Evolutionary conservation across 2,888 invertebrate genomes (phyloP).

Genomic region (Anorthoa munda): DNA sequence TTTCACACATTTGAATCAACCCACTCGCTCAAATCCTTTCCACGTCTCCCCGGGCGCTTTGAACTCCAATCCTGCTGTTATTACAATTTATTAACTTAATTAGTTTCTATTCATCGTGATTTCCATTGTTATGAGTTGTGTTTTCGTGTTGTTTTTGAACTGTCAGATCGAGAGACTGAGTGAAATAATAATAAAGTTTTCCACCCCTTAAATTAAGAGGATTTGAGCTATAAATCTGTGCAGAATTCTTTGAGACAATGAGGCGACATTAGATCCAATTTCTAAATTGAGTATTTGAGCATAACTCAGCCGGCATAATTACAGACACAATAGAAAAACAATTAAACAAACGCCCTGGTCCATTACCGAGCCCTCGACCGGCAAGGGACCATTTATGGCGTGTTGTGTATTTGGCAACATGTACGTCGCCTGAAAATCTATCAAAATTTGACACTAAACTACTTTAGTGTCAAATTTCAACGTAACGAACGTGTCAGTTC

Average conservation of each 20-base stretch:
- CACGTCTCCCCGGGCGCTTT: slow-evolving; percentile 29
- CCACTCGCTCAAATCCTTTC: slow-evolving; percentile 12
- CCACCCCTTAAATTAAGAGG: not conserved
- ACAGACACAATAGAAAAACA: no score
- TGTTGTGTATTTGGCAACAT: no score
- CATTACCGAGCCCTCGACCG: no score
- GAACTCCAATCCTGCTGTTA: slow-evolving; percentile 39
- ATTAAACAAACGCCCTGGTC: no score
- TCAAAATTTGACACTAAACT: no score
- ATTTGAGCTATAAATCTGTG: not conserved
- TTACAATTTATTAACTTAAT: slow-evolving; percentile 48
- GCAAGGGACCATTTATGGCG: no score
- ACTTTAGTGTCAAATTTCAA: no score
- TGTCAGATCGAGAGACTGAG: slow-evolving; percentile 7
- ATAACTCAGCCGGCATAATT: no score
- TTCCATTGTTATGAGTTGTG: slow-evolving; percentile 11
- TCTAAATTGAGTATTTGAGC: no score
- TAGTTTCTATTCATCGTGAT: slow-evolving; percentile 49
- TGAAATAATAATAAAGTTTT: not conserved
- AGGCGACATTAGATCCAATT: not conserved
- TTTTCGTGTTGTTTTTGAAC: slow-evolving; percentile 30
- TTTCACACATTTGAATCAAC: slow-evolving; percentile 10
- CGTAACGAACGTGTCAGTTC: no score
- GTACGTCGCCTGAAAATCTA: no score
- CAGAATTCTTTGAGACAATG: not conserved